A percentile compares a stretch with the other conserved stretches of the same genome.
Evolutionary conservation across 1,140 invertebrate species (phyloP).

Genomic region (Armadillidium nasatum): DNA sequence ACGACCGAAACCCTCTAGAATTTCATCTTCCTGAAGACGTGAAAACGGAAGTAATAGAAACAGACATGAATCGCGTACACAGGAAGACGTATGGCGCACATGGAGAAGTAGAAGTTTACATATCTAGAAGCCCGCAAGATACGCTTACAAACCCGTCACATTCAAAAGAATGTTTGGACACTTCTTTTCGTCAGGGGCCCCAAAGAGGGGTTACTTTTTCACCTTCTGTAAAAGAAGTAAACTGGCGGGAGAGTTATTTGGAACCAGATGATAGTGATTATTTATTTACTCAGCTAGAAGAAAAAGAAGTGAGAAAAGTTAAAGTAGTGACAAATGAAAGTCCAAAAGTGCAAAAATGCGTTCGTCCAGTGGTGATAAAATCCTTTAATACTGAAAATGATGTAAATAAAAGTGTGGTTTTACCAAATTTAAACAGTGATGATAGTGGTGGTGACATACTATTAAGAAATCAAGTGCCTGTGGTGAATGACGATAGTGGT

Average conservation of each 20-base stretch:
- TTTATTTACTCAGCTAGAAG: neutral
- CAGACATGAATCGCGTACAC: constrained; percentile 19
- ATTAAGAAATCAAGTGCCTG: too few species aligned
- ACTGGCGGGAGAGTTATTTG: constrained; percentile 38
- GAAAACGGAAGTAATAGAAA: neutral
- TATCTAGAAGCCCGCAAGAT: constrained; percentile 19
- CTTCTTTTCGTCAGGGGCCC: constrained; percentile 17
- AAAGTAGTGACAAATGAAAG: neutral
- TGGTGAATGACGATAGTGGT: too few species aligned
- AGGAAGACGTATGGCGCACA: constrained; percentile 32
- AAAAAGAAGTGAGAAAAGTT: neutral
- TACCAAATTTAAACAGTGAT: too few species aligned
- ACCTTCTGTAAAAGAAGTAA: constrained; percentile 36
- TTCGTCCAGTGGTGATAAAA: neutral
- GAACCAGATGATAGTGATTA: constrained; percentile 23
- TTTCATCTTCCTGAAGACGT: constrained; percentile 3
- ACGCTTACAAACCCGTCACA: neutral
- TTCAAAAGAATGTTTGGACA: neutral
- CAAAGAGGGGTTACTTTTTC: constrained; percentile 35
- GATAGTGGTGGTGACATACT: too few species aligned
- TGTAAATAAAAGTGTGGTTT: too few species aligned
- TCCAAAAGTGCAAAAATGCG: neutral
- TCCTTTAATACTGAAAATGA: too few species aligned
- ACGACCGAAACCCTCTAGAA: neutral
- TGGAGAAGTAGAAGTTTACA: constrained; percentile 34